Evolutionary conservation across 2,888 invertebrate species (phyloP).

Genomic region (Dysmachus trigonus): DNA sequence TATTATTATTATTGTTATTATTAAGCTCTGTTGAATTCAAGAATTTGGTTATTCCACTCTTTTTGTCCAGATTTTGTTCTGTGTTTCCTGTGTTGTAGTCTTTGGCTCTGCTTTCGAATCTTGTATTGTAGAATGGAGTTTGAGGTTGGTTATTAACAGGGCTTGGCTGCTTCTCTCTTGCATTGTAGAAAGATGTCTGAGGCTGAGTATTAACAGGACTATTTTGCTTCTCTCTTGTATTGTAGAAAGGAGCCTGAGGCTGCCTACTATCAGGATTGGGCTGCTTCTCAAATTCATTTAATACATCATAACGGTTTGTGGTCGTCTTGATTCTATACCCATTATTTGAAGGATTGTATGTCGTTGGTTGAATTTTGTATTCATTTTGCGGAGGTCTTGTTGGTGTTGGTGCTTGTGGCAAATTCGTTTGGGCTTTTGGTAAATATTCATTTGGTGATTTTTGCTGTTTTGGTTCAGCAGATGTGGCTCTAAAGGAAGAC

Average conservation of each 20-base stretch:
- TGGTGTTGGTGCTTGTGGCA: conserved; percentile 41
- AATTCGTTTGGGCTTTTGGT: conserved; percentile 45
- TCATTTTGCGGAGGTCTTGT: conserved; percentile 55
- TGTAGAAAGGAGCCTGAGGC: conserved; percentile 41
- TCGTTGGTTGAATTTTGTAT: conserved; percentile 61
- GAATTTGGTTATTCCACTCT: not conserved
- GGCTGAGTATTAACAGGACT: not conserved
- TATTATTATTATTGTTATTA: no score
- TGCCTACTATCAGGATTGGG: not conserved
- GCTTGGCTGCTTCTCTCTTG: conserved; percentile 16
- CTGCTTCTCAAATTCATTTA: not conserved
- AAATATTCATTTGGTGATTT: conserved; percentile 51
- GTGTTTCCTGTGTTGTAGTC: conserved; percentile 28
- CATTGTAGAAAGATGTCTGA: conserved; percentile 44
- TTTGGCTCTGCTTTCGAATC: conserved; percentile 43
- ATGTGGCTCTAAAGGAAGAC: conserved; percentile 59
- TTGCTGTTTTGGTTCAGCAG: conserved; percentile 52
- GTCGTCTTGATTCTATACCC: not conserved
- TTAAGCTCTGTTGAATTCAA: not conserved
- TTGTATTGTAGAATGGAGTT: conserved; percentile 44
- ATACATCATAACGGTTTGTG: not conserved
- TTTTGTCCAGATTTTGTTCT: not conserved
- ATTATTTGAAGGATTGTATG: conserved; percentile 58
- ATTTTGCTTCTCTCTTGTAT: conserved; percentile 23
- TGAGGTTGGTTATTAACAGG: not conserved